Percentiles rank a stretch among this genome's conserved stretches.
phyloP scores from a whole-genome alignment of 1,140 invertebrate species.

The Drosophila triauraria region DNA sequence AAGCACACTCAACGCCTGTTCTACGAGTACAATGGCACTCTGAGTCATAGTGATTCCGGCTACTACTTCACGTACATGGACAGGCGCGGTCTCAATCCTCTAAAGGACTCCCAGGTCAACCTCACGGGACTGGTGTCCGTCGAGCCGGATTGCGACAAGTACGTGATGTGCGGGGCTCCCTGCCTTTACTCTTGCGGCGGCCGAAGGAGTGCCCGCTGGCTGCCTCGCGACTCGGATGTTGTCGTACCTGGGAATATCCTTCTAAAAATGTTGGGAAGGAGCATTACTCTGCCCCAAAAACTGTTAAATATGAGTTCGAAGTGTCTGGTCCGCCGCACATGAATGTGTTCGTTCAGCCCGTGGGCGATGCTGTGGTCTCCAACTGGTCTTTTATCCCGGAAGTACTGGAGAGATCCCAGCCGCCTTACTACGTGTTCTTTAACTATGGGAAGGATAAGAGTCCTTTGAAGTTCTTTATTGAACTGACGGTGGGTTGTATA shows the following conservation, averaged over 20 bases:
- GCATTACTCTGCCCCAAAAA: constrained; percentile 5
- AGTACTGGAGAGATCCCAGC: constrained; percentile 86
- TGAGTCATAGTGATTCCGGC: constrained; percentile 87
- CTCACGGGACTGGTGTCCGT: constrained; percentile 86
- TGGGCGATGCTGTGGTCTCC: constrained; percentile 86
- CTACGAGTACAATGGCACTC: constrained; percentile 86
- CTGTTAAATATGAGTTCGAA: constrained; percentile 58
- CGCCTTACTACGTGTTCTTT: constrained; percentile 89
- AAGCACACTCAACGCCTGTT: constrained; percentile 88
- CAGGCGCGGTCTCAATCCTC: constrained; percentile 87
- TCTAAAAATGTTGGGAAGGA: constrained; percentile 48
- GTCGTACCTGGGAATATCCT: constrained; percentile 22
- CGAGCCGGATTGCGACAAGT: constrained; percentile 87
- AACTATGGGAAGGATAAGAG: constrained; percentile 87
- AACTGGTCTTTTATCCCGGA: constrained; percentile 88
- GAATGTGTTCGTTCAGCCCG: constrained; percentile 89
- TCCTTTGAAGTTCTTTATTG: constrained; percentile 87
- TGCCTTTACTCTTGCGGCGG: constrained; percentile 86
- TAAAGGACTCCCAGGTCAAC: constrained; percentile 80
- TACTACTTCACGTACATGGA: constrained; percentile 91
- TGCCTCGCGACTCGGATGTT: constrained; percentile 40
- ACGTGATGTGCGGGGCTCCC: constrained; percentile 91
- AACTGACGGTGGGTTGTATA: constrained; percentile 86
- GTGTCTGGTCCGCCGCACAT: constrained; percentile 89
- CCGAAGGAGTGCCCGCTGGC: constrained; percentile 45